These are phyloP conservation scores for Hartigia nigra DNA, from an alignment of 2,888 invertebrate genomes.

Conservation along the genomic window DNA sequence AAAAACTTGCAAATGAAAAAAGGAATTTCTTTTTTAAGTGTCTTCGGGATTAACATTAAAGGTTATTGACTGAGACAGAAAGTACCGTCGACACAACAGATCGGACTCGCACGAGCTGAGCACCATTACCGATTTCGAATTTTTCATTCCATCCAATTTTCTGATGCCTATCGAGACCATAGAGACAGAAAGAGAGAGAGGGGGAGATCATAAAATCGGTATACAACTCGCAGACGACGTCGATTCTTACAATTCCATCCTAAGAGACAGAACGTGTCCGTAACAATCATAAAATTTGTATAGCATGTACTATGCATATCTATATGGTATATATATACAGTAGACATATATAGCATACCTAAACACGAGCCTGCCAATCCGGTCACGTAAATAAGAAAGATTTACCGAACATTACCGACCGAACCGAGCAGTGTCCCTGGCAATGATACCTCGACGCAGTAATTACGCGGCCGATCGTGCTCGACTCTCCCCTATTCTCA, in stretches of 20 bases:
- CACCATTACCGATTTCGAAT: constrained; percentile 43
- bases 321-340: not conserved
- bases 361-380: not conserved
- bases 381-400: constrained; percentile 40
- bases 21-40: not conserved
- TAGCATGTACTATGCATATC: not conserved
- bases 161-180: not conserved
- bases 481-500: constrained; percentile 26
- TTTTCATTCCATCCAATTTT: constrained; percentile 31
- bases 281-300: not conserved
- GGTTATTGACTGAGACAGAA: not conserved
- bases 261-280: not conserved
- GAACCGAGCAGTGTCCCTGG: constrained; percentile 15
- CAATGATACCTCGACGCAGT: constrained; percentile 39
- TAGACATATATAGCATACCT: not conserved
- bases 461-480: constrained; percentile 35
- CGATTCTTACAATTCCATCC: not conserved
- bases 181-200: not conserved
- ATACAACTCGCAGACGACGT: not conserved
- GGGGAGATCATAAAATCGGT: not conserved
- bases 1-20: not conserved
- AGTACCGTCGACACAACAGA: not conserved
- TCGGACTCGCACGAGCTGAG: constrained; percentile 34
- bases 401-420: constrained; percentile 40
- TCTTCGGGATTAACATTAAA: not conserved